A percentile compares a stretch with the other conserved stretches of the same genome.
Conservation (phyloP, 2,888 invertebrate species). For the Carcina quercana region DNA sequence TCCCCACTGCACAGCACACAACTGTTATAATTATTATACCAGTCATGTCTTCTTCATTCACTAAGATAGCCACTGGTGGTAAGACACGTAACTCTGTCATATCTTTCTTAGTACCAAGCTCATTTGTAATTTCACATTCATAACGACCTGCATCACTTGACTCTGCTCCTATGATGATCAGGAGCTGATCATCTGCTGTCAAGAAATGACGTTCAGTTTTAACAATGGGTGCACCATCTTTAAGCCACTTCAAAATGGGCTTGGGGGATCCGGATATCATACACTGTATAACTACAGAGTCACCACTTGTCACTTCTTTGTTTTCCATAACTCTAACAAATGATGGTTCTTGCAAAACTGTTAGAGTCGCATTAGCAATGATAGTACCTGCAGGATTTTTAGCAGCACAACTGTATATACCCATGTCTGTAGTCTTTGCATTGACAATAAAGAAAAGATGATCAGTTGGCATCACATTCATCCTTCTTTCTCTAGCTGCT, state of each 20-base stretch:
- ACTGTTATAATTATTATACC: conserved; percentile 93
- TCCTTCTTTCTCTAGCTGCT: conserved; percentile 92
- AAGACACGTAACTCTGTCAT: conserved; percentile 82
- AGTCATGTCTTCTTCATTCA: conserved; percentile 83
- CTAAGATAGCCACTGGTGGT: conserved; percentile 72
- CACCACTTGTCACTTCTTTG: conserved; percentile 87
- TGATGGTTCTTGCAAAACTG: conserved; percentile 89
- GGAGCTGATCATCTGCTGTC: conserved; percentile 88
- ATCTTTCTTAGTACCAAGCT: conserved; percentile 84
- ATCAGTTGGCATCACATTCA: conserved; percentile 94
- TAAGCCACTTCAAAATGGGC: conserved; percentile 88
- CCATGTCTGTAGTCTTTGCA: conserved; percentile 91
- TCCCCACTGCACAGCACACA: conserved; percentile 93
- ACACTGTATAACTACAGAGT: conserved; percentile 91
- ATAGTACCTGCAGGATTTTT: conserved; percentile 92
- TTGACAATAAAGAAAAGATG: conserved; percentile 95
- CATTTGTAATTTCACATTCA: conserved; percentile 93
- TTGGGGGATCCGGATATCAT: conserved; percentile 89
- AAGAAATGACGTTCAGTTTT: conserved; percentile 89
- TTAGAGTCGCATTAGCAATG: conserved; percentile 89
- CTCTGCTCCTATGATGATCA: conserved; percentile 89
- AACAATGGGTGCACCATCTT: conserved; percentile 83
- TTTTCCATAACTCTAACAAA: conserved; percentile 90
- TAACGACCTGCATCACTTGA: conserved; percentile 88
- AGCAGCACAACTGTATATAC: conserved; percentile 95